Evolutionary conservation across 2,888 invertebrate species (phyloP), one percentile per base, ranked within the genome.

Genomic region (Tolmerus cingulatus): DNA sequence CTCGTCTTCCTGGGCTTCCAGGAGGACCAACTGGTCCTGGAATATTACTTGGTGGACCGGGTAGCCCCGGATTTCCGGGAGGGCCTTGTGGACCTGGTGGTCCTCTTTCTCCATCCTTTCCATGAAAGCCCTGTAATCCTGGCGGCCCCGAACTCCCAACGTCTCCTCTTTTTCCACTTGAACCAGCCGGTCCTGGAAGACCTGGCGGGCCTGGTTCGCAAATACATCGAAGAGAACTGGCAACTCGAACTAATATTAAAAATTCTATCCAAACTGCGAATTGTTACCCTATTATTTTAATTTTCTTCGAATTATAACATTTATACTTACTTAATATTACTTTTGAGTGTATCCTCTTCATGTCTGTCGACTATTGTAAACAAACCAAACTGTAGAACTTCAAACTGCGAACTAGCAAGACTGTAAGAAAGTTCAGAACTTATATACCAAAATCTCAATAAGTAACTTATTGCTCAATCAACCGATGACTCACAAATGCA

Each of bases 201-300:
- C 86, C 86, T 23, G 40, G 55, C 7, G 57, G 86, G n/a, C 86
- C 86, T 14, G 86, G 86, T 16, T 86, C 86, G 27, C 86, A 86
- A 37, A 23, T 19, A 51, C 86, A 86, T n/a, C 82, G 55, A n/a
- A 82, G 51, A 23, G 57, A 55, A 34, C 2, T 27, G 8, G 30
- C 30, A 16, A 34, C 16, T 16, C 14, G 34, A 1, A 81, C 4
- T 0, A 51, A 14, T 7, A 81, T 5, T 7, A 51, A n/a, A 8
- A 78, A 19, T 43, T n/a, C 78, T 43, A 78, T 9, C 37, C 19
- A 66, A 23, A 66, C 12, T 23, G 12, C 19, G 8, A 66, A 55
- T 55, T 19, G 2, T 55, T 55, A 55, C 19, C 9, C 5, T 5
- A 8, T 55, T 9, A 8, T 55, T 7, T 2, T 16, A 4, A 46